A percentile compares a stretch with the other conserved stretches of the same genome.
phyloP scores from a whole-genome alignment of 2,113 vertebrate species.

The Sceloporus tristichus region DNA sequence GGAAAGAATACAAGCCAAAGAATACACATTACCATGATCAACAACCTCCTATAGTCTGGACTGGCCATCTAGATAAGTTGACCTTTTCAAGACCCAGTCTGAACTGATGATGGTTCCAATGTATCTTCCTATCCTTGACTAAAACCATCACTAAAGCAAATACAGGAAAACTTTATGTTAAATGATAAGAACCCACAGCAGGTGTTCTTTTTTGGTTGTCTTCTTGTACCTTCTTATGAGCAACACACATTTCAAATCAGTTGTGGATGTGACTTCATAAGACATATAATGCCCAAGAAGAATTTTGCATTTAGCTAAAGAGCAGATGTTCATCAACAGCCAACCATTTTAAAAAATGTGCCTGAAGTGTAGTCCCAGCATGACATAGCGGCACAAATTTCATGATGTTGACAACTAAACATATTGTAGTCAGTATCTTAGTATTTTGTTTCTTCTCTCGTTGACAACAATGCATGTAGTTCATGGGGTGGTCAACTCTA shows the following conservation, averaged over 20 bases:
- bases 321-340: neutral
- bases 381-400: neutral
- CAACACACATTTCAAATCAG: neutral
- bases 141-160: neutral
- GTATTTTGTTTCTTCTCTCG: no score
- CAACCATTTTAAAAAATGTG: neutral
- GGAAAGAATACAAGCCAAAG: conserved; percentile 35
- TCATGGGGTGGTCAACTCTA: no score
- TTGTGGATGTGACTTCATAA: neutral
- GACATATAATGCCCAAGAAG: neutral
- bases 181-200: neutral
- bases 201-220: no score
- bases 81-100: conserved; percentile 27
- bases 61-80: conserved; percentile 6
- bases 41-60: neutral
- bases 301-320: neutral
- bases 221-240: neutral
- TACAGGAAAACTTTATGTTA: neutral
- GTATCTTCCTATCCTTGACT: rapidly evolving
- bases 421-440: no score
- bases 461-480: no score
- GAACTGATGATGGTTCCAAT: neutral
- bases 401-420: no score
- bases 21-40: neutral
- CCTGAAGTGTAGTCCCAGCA: neutral